A percentile compares a stretch with the other conserved stretches of the same genome.
phyloP scores from a whole-genome alignment of 2,888 invertebrate genomes.

The Drosophila ochracea region DNA sequence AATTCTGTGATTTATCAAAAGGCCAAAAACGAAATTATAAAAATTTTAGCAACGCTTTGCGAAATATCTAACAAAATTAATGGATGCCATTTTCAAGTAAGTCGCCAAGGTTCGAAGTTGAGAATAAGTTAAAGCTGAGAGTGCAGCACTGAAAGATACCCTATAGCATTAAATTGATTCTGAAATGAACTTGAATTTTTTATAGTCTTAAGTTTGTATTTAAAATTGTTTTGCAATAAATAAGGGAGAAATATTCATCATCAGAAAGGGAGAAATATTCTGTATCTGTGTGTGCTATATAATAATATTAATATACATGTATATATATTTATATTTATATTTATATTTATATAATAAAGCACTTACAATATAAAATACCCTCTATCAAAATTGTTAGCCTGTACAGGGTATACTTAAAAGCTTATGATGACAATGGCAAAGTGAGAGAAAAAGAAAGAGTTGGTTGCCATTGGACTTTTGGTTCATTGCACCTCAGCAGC shows the following conservation, averaged over 20 bases:
- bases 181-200: not conserved
- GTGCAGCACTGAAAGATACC: not conserved
- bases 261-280: not conserved
- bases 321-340: not conserved
- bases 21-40: slow-evolving; percentile 41
- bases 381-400: not conserved
- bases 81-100: slow-evolving; percentile 43
- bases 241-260: not conserved
- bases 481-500: slow-evolving; percentile 52
- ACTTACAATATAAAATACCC: not conserved
- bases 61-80: slow-evolving; percentile 53
- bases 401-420: slow-evolving; percentile 10
- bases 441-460: slow-evolving; percentile 40
- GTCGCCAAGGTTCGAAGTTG: not conserved
- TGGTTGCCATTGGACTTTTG: slow-evolving; percentile 21
- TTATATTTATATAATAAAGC: not conserved
- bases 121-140: not conserved
- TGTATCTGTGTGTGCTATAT: not conserved
- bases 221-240: not conserved
- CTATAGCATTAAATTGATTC: not conserved
- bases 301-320: accelerated
- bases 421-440: slow-evolving; percentile 21
- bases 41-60: slow-evolving; percentile 58
- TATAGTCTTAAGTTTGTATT: not conserved
- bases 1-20: slow-evolving; percentile 72